These are phyloP conservation scores for Potorous gilbertii DNA, from an alignment of 2,797 vertebrate species.

Conservation along the genomic window DNA sequence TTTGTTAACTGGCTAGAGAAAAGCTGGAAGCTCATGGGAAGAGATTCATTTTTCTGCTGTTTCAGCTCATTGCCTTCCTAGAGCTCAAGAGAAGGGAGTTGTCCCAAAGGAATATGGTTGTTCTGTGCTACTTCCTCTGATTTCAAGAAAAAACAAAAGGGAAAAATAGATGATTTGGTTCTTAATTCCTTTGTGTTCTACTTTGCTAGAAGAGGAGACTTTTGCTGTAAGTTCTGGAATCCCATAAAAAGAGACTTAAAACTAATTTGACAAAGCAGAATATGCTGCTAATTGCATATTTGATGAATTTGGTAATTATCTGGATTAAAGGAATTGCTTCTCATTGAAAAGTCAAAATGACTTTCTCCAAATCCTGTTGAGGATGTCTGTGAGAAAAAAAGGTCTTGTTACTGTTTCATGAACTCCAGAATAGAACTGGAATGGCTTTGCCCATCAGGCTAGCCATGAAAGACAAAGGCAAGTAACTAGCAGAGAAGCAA, in stretches of 20 bases:
- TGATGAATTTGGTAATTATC: not conserved
- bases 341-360: not conserved
- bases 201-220: not conserved
- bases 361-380: not conserved
- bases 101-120: not conserved
- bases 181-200: not conserved
- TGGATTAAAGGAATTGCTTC: not conserved
- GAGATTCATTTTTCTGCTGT: not conserved
- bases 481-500: not conserved
- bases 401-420: not conserved
- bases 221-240: not conserved
- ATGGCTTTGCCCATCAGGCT: not conserved
- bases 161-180: not conserved
- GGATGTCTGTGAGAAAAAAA: not conserved
- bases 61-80: not conserved
- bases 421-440: not conserved
- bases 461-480: not conserved
- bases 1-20: not conserved
- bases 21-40: not conserved
- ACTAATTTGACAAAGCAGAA: not conserved
- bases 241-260: not conserved
- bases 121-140: not conserved
- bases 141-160: not conserved
- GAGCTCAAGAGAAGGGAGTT: not conserved
- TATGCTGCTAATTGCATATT: not conserved